Evolutionary conservation across 2,113 vertebrate genomes (phyloP).

Genomic region (Ctenodactylus gundi): DNA sequence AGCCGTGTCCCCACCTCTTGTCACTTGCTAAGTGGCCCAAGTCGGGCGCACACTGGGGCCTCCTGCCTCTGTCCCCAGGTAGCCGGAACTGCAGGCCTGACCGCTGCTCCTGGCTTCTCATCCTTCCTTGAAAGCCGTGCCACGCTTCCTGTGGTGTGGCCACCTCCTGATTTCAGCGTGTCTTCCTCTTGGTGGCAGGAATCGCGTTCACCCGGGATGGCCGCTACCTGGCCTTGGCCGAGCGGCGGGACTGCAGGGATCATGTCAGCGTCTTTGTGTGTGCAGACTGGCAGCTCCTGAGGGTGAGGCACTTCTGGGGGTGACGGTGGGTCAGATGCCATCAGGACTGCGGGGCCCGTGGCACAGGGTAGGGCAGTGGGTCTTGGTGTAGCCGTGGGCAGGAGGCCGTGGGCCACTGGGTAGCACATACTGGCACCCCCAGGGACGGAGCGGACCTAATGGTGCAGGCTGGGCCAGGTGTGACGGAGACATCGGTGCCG

Average conservation of each 20-base stretch:
- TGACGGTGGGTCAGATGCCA: accelerated
- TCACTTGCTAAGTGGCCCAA: not conserved
- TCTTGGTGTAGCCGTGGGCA: accelerated
- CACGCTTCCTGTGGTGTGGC: accelerated
- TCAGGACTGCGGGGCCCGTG: not conserved
- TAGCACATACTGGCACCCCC: accelerated
- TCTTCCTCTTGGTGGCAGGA: conserved; percentile 77
- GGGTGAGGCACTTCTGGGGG: conserved; percentile 83
- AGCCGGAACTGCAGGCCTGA: not conserved
- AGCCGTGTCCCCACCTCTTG: not conserved
- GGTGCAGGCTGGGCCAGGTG: too few species aligned
- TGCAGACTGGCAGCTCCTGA: conserved; percentile 96
- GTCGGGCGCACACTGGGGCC: not conserved
- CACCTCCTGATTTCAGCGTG: accelerated
- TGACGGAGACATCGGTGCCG: accelerated
- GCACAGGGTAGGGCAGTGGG: not conserved
- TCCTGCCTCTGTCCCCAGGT: not conserved
- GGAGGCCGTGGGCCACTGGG: not conserved
- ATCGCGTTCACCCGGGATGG: conserved; percentile 94
- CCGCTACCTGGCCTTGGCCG: conserved; percentile 94
- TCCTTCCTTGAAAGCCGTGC: not conserved
- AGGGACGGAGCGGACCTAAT: too few species aligned
- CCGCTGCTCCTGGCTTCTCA: not conserved
- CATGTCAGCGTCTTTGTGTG: conserved; percentile 96
- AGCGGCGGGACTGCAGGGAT: conserved; percentile 96